phyloP scores from a whole-genome alignment of 2,797 vertebrate genomes.

The Taenioides sp. region DNA sequence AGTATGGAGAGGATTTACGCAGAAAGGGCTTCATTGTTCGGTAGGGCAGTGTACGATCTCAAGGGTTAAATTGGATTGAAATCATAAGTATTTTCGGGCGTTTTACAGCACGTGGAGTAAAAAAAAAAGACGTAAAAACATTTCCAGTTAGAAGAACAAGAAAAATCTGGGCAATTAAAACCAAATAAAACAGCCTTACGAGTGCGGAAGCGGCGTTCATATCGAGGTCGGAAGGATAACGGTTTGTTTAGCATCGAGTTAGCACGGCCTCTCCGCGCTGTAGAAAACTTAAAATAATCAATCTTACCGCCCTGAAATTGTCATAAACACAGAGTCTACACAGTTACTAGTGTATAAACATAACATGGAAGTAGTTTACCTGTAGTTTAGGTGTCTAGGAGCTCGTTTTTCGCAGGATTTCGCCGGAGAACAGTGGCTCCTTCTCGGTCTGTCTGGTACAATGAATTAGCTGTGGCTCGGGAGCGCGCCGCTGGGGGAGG shows the following conservation, averaged over 20 bases:
- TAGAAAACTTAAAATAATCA: conserved; percentile 55
- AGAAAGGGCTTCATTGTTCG: conserved; percentile 63
- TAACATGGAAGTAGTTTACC: conserved; percentile 67
- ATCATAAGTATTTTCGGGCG: background rate
- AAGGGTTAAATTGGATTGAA: conserved; percentile 1
- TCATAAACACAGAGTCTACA: fast-evolving
- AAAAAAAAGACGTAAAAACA: background rate
- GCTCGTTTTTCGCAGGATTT: conserved; percentile 44
- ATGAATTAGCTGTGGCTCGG: conserved; percentile 67
- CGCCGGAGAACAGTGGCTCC: conserved; percentile 36
- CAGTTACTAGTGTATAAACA: fast-evolving
- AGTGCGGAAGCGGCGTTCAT: conserved; percentile 64
- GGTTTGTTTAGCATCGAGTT: conserved; percentile 31
- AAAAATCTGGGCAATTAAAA: background rate
- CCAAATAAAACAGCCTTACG: conserved; percentile 3
- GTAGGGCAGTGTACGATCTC: conserved; percentile 17
- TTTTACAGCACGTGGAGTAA: background rate
- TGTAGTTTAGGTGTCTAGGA: conserved; percentile 55
- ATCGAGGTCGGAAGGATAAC: conserved; percentile 49
- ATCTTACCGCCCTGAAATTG: background rate
- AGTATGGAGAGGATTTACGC: conserved; percentile 7
- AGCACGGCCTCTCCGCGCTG: conserved; percentile 42
- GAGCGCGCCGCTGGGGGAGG: conserved; percentile 72
- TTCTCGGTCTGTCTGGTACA: conserved; percentile 61
- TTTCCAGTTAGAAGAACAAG: no score